A percentile compares a stretch with the other conserved stretches of the same genome.
These are phyloP conservation scores for Drosophila sp. DNA, from an alignment of 1,140 invertebrate species.

Conservation along the genomic window DNA sequence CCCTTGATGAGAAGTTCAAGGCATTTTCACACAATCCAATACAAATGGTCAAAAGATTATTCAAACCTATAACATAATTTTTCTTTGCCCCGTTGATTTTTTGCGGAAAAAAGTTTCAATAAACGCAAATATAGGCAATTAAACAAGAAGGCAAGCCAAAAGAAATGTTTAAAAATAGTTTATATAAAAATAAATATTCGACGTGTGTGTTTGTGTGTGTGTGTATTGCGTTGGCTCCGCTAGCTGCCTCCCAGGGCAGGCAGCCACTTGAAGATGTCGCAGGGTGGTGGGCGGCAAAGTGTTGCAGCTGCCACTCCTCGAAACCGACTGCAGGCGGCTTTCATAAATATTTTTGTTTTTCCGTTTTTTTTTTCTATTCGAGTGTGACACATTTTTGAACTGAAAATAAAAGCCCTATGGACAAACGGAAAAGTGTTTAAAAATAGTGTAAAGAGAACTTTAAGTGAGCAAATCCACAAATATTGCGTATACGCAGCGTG, in stretches of 20 bases:
- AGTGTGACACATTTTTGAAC: constrained; percentile 43
- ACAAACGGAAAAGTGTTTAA: constrained; percentile 29
- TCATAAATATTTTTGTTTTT: constrained; percentile 32
- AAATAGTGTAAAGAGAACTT: constrained; percentile 38
- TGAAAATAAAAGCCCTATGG: constrained; percentile 16
- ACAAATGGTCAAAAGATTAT: constrained; percentile 44
- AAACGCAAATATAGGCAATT: constrained; percentile 54
- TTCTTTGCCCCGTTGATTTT: constrained; percentile 8
- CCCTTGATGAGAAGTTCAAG: constrained; percentile 54
- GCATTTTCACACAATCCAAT: constrained; percentile 36
- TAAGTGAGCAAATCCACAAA: constrained; percentile 10
- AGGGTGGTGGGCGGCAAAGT: constrained; percentile 10
- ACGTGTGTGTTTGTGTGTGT: constrained; percentile 27
- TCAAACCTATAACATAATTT: constrained; percentile 23
- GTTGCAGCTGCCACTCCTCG: constrained; percentile 28
- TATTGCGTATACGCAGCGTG: constrained; percentile 41
- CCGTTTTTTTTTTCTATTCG: constrained; percentile 8
- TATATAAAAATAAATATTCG: constrained; percentile 54
- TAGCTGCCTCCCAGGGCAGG: constrained; percentile 52
- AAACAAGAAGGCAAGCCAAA: constrained; percentile 45
- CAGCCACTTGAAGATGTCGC: constrained; percentile 28
- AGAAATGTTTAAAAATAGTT: constrained; percentile 70
- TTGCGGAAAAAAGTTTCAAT: constrained; percentile 33
- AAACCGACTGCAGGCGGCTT: constrained; percentile 46
- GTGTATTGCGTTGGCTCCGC: constrained; percentile 34